Percentiles rank a stretch among this genome's conserved stretches.
phyloP scores from a whole-genome alignment of 2,113 vertebrate species.

The Prionailurus viverrinus region DNA sequence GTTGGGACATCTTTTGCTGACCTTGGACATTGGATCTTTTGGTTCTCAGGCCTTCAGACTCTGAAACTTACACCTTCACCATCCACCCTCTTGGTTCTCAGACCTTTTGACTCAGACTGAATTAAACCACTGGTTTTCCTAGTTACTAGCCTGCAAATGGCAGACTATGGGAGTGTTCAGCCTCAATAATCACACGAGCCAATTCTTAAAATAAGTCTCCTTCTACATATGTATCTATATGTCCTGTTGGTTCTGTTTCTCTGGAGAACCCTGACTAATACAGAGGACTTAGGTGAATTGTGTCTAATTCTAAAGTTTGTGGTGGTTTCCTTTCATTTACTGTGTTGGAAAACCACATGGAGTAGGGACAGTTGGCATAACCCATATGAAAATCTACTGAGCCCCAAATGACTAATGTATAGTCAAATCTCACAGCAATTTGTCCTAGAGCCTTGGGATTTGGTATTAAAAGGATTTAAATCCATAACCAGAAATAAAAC shows the following conservation, averaged over 20 bases:
- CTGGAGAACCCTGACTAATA: not conserved
- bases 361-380: not conserved
- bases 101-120: not conserved
- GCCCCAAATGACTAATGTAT: not conserved
- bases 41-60: not conserved
- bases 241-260: not conserved
- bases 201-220: not conserved
- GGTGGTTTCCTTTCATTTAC: not conserved
- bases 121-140: not conserved
- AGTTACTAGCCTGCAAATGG: not conserved
- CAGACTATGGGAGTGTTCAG: not conserved
- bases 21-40: not conserved
- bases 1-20: not conserved
- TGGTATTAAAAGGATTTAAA: slow-evolving; percentile 45
- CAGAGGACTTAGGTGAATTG: not conserved
- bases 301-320: not conserved
- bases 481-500: slow-evolving; percentile 7
- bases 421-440: slow-evolving; percentile 22
- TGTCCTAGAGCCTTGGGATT: not conserved
- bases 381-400: not conserved
- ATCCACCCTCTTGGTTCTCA: not conserved
- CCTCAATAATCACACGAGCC: not conserved
- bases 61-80: not conserved
- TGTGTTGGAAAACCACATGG: not conserved
- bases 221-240: not conserved